A percentile compares a stretch with the other conserved stretches of the same genome.
phyloP scores from a whole-genome alignment of 2,113 vertebrate genomes.

The Marcusenius ussheri region DNA sequence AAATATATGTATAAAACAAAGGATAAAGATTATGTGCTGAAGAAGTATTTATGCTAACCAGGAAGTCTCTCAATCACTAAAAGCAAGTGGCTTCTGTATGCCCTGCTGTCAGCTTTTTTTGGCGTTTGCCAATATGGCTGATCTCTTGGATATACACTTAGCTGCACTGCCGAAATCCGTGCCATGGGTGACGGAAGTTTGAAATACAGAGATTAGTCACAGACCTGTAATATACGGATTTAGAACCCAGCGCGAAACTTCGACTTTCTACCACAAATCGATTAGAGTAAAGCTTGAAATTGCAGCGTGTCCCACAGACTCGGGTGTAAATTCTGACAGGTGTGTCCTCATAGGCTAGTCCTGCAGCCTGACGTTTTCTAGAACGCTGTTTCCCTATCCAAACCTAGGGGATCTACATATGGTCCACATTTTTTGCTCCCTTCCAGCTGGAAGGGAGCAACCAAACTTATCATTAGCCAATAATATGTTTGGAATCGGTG shows the following conservation, averaged over 20 bases:
- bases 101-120: neutral
- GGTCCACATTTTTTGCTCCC: neutral
- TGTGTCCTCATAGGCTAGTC: neutral
- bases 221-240: neutral
- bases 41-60: constrained; percentile 32
- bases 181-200: neutral
- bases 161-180: neutral
- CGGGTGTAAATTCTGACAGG: neutral
- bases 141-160: neutral
- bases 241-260: neutral
- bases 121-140: neutral
- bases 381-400: neutral
- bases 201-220: neutral
- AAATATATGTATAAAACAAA: constrained; percentile 20
- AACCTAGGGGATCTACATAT: neutral
- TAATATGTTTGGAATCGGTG: neutral
- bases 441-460: neutral
- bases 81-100: neutral
- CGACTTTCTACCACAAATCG: neutral
- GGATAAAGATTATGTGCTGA: neutral
- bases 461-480: neutral
- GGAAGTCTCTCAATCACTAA: constrained; percentile 20
- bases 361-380: neutral
- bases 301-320: neutral
- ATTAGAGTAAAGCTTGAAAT: neutral